phyloP scores from a whole-genome alignment of 2,888 invertebrate species.

The Amphipoea oculea region DNA sequence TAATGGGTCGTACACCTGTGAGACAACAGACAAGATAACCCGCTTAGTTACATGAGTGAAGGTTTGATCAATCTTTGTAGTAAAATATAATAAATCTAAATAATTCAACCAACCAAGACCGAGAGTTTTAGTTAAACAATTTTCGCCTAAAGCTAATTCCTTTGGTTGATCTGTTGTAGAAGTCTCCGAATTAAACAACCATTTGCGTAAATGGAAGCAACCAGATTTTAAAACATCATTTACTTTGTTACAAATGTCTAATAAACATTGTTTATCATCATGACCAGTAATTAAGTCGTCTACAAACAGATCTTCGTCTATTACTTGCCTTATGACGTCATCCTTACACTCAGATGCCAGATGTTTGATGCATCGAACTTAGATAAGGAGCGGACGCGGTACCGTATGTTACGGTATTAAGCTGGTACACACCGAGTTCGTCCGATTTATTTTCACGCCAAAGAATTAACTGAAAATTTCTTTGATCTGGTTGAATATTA shows the following conservation, averaged over 20 bases:
- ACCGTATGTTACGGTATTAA: background rate
- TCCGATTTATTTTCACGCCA: constrained; percentile 21
- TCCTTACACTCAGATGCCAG: background rate
- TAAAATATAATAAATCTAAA: constrained; percentile 4
- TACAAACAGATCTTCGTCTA: too few species aligned
- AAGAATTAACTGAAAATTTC: constrained; percentile 19
- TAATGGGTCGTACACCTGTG: constrained; percentile 25
- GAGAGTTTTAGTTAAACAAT: background rate
- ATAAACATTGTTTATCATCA: constrained; percentile 10
- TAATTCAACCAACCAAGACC: constrained; percentile 9
- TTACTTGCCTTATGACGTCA: too few species aligned
- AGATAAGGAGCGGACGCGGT: constrained; percentile 16
- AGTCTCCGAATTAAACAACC: constrained; percentile 11
- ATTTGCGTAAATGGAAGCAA: too few species aligned
- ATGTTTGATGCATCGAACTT: background rate
- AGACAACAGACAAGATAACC: constrained; percentile 5
- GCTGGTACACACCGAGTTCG: background rate
- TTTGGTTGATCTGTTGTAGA: background rate
- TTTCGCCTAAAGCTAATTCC: too few species aligned
- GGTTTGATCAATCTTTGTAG: constrained; percentile 12
- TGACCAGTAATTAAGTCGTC: background rate
- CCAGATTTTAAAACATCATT: too few species aligned
- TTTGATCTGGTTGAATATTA: constrained; percentile 10
- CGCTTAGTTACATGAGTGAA: constrained; percentile 13
- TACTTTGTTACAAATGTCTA: too few species aligned